A percentile compares a stretch with the other conserved stretches of the same genome.
Evolutionary conservation across 2,113 vertebrate genomes (phyloP).

Genomic region (Choloepus hoffmanni): DNA sequence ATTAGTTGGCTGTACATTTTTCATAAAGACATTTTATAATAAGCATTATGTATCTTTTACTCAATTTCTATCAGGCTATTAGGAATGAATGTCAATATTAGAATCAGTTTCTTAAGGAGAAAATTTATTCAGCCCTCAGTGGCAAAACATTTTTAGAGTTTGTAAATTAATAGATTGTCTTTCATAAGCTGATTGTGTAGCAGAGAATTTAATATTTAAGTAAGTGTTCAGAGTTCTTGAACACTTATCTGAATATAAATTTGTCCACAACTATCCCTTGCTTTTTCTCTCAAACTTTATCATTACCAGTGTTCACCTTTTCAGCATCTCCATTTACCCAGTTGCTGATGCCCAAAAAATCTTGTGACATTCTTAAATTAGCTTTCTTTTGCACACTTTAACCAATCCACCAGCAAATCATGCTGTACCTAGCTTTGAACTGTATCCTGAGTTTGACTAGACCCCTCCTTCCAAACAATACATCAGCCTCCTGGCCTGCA

Average conservation of each 20-base stretch:
- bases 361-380: neutral
- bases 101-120: neutral
- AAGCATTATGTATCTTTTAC: neutral
- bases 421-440: neutral
- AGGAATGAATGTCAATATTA: neutral
- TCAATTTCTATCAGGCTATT: neutral
- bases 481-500: neutral
- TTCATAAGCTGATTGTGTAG: neutral
- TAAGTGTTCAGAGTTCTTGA: neutral
- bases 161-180: neutral
- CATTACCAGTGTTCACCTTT: neutral
- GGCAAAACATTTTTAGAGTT: neutral
- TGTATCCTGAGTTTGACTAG: neutral
- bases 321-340: neutral
- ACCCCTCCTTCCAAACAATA: neutral
- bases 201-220: neutral
- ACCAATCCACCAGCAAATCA: neutral
- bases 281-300: slow-evolving; percentile 11
- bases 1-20: neutral
- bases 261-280: neutral
- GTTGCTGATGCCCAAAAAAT: neutral
- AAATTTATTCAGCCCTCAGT: neutral
- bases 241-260: neutral
- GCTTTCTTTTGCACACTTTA: neutral
- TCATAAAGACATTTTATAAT: neutral